Base-by-base conservation (phyloP, 2,797 vertebrate genomes). In the Naso thynnoides region DNA sequence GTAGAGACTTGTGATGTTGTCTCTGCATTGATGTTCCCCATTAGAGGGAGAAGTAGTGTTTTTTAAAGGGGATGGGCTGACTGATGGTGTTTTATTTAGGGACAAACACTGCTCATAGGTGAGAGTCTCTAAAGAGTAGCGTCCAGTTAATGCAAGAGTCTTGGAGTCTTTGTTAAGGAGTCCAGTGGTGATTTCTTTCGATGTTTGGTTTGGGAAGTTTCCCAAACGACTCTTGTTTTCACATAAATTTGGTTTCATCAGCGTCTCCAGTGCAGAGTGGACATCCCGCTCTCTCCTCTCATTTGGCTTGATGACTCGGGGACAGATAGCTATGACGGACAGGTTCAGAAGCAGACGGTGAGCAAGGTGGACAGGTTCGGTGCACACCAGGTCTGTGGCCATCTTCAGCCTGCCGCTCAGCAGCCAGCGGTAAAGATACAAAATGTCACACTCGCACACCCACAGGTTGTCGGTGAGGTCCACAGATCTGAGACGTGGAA, bases 351-450 rank as follows among this genome's bases (percentile, higher is more conserved):
- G 93, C 62, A 93, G 83, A 14, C 78, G 92, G 24, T 92, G 92
- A 44, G 93, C 93, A 0, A 95, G 90, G 23, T 95, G 93, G 49
- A 88, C 60, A 0, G 95, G 94, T 41, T 94, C 90, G 0, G 80
- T 80, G 68, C 95, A 95, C 52, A 92, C 88, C 56, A 95, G 78
- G 71, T 94, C 92, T 1, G 91, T 90, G 8, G 94, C 91, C 92
- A 89, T 92, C 83, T 73, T 89, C 42, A 91, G 76, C 49, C 91
- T 79, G 19, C 89, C 88, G 1, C 71, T 93, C 66, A 94, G 87
- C 56, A 95, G 81, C 95, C 95, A 95, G 59, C 85, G 89, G 78
- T 95, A 94, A 4, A 95, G 90, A 71, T 95, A 95, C 75, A 95
- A 38, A 33, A 95, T 95, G 72, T 94, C 90, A 55, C 95, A 95